A percentile compares a stretch with the other conserved stretches of the same genome.
phyloP scores from a whole-genome alignment of 2,113 vertebrate species.

The Turnix velox region DNA sequence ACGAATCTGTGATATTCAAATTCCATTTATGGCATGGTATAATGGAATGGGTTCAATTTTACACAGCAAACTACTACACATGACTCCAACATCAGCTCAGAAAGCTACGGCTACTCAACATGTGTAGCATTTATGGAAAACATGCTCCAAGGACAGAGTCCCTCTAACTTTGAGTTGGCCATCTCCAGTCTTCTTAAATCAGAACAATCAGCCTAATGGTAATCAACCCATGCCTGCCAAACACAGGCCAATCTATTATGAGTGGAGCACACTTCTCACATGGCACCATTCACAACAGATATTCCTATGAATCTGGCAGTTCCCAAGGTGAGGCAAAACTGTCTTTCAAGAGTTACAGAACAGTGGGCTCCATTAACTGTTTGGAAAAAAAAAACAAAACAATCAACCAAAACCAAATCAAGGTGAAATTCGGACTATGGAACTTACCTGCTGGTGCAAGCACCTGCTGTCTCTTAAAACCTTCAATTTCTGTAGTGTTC shows the following conservation, averaged over 20 bases:
- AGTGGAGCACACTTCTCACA: neutral
- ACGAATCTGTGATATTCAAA: constrained; percentile 93
- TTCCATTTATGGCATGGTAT: constrained; percentile 71
- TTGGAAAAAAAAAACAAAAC: neutral
- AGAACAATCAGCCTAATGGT: constrained; percentile 8
- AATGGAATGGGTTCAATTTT: constrained; percentile 63
- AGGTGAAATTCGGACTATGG: neutral
- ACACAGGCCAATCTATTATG: constrained; percentile 7
- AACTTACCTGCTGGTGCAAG: constrained; percentile 88
- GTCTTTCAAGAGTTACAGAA: neutral
- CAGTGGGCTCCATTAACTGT: neutral
- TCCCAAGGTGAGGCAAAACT: constrained; percentile 18
- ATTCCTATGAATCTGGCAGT: neutral
- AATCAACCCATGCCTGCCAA: constrained; percentile 31
- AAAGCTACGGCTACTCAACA: constrained; percentile 45
- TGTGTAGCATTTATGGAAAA: constrained; percentile 47
- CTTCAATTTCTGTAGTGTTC: constrained; percentile 86
- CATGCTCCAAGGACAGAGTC: constrained; percentile 32
- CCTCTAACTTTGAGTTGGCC: neutral
- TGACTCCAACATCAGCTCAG: constrained; percentile 41
- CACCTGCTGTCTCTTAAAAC: constrained; percentile 91
- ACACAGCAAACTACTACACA: constrained; percentile 54
- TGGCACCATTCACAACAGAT: neutral
- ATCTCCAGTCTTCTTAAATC: constrained; percentile 20
- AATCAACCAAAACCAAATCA: neutral